These are phyloP conservation scores for Netelia fuscicornis DNA, from an alignment of 2,888 invertebrate species.

Conservation along the genomic window DNA sequence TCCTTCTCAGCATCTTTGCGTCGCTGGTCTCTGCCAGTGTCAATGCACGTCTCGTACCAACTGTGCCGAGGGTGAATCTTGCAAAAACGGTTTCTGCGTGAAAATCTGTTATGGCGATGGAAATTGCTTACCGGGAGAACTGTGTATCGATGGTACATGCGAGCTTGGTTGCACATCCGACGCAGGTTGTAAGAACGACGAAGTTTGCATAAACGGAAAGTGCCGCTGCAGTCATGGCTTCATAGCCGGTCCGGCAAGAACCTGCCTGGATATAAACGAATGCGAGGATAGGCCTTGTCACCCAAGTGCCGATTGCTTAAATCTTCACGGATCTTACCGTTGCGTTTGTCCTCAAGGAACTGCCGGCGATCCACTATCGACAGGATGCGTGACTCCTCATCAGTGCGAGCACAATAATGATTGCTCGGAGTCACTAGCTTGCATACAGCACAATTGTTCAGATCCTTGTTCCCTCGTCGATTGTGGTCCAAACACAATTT, in stretches of 20 bases:
- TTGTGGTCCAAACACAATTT: conserved; percentile 92
- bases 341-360: conserved; percentile 93
- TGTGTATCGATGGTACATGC: conserved; percentile 93
- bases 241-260: conserved; percentile 89
- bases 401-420: conserved; percentile 91
- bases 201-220: conserved; percentile 90
- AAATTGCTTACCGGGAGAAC: conserved; percentile 95
- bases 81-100: conserved; percentile 91
- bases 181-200: conserved; percentile 92
- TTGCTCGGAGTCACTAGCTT: conserved; percentile 91
- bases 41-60: conserved; percentile 90
- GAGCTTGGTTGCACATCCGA: conserved; percentile 93
- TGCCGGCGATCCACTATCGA: conserved; percentile 90
- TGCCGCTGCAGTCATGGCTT: conserved; percentile 93
- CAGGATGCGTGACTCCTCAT: conserved; percentile 89
- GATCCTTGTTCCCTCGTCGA: conserved; percentile 91
- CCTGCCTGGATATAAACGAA: conserved; percentile 93
- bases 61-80: conserved; percentile 94
- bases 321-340: conserved; percentile 92
- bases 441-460: conserved; percentile 91
- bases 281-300: conserved; percentile 93
- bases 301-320: conserved; percentile 91
- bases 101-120: conserved; percentile 96
- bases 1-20: conserved; percentile 91
- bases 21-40: conserved; percentile 91